Conservation (phyloP, 2,888 invertebrate species). For the Torymus auratus region DNA sequence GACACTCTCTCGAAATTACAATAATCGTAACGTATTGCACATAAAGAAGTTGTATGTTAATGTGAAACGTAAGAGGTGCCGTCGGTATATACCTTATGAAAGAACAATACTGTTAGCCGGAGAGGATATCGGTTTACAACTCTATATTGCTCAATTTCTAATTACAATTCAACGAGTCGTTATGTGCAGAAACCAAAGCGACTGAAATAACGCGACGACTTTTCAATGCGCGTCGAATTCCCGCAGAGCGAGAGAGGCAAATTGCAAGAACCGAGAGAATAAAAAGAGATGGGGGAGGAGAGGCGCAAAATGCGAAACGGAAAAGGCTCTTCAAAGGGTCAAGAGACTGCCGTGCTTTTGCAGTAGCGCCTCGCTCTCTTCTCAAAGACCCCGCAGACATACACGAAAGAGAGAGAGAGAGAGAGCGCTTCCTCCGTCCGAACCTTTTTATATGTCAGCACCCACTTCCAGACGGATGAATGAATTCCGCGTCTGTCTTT, state of each 20-base stretch:
- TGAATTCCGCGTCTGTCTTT: conserved; percentile 33
- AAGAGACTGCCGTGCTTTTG: conserved; percentile 21
- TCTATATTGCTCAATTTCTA: background rate
- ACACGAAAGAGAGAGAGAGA: no score
- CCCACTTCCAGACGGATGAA: conserved; percentile 39
- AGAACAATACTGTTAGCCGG: no score
- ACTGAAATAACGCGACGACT: no score
- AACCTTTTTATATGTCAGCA: conserved; percentile 47
- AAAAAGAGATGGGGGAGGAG: background rate
- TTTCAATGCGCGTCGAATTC: no score
- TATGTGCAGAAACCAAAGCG: no score
- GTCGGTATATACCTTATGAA: no score
- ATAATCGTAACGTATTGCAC: no score
- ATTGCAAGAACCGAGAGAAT: background rate
- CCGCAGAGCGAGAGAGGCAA: no score
- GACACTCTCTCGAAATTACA: no score
- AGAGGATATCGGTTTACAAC: background rate
- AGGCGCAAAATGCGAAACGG: background rate
- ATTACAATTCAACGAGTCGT: background rate
- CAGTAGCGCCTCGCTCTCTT: background rate
- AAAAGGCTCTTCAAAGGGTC: conserved; percentile 36
- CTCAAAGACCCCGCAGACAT: conserved; percentile 34
- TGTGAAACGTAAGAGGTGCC: no score
- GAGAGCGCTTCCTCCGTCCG: background rate
- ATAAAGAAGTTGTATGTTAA: no score